Conservation (phyloP, 1,140 invertebrate species). For the Streblospio benedicti region DNA sequence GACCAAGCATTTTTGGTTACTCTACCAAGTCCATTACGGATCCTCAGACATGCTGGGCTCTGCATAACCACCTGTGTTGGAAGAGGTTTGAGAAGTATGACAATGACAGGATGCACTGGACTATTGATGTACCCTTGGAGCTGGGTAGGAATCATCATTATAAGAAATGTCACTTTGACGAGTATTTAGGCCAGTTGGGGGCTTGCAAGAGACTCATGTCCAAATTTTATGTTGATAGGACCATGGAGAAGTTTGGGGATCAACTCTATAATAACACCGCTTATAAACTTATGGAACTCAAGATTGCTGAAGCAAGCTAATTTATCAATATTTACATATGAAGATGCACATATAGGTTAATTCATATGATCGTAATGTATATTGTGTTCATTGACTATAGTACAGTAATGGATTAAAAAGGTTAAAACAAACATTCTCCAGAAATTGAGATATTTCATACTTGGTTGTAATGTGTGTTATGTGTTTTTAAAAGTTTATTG, state of each 20-base stretch:
- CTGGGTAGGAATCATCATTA: conserved; percentile 9
- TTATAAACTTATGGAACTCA: conserved; percentile 3
- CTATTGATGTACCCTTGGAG: neutral
- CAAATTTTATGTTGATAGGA: neutral
- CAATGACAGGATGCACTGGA: neutral
- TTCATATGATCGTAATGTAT: neutral
- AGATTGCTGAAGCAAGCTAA: conserved; percentile 3
- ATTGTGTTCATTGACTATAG: too few species aligned
- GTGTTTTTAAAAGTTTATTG: too few species aligned
- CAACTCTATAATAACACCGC: neutral
- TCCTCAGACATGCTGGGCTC: neutral
- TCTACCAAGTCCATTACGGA: conserved; percentile 1
- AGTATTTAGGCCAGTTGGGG: neutral
- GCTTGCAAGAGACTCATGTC: neutral
- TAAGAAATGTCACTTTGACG: conserved; percentile 13
- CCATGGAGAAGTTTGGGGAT: neutral
- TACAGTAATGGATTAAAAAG: too few species aligned
- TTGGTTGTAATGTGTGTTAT: too few species aligned
- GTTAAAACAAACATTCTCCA: too few species aligned
- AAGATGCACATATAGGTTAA: neutral
- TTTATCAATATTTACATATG: neutral
- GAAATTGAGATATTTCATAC: too few species aligned
- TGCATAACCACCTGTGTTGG: conserved; percentile 13
- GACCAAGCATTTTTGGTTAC: conserved; percentile 1
- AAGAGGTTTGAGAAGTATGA: neutral